phyloP scores from a whole-genome alignment of 1,140 invertebrate genomes.

The Zaprionus tsacasi region DNA sequence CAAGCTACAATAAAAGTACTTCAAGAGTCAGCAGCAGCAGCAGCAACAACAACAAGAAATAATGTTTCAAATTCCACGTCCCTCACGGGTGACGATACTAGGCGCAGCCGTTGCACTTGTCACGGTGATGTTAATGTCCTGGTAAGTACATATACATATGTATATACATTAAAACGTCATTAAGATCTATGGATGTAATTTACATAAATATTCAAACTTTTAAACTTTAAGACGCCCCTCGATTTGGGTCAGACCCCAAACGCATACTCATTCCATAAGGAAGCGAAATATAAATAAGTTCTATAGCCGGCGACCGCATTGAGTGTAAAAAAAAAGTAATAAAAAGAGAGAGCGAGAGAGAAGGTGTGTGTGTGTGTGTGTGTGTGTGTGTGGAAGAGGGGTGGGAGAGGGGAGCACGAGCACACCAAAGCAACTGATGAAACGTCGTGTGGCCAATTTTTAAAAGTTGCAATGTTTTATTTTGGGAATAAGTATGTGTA shows the following conservation, averaged over 20 bases:
- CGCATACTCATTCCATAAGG: conserved; percentile 25
- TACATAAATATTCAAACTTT: conserved; percentile 28
- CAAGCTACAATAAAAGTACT: conserved; percentile 7
- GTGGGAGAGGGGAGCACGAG: not conserved
- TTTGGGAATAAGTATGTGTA: conserved; percentile 56
- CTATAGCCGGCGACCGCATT: conserved; percentile 18
- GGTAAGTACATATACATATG: conserved; percentile 50
- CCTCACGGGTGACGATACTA: conserved; percentile 49
- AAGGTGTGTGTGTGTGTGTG: conserved; percentile 1
- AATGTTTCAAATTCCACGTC: conserved; percentile 65
- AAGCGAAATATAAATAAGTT: conserved; percentile 43
- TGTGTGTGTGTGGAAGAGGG: not conserved
- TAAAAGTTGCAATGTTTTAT: conserved; percentile 75
- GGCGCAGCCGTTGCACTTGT: conserved; percentile 43
- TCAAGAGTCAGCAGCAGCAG: conserved; percentile 1
- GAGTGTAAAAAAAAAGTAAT: conserved; percentile 3
- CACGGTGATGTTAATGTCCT: conserved; percentile 58
- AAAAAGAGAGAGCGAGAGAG: conserved; percentile 1
- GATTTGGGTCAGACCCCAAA: conserved; percentile 47
- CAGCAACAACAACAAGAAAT: conserved; percentile 16
- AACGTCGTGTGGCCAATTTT: conserved; percentile 40
- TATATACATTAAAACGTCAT: conserved; percentile 6
- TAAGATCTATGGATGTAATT: conserved; percentile 16
- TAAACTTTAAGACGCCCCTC: conserved; percentile 28
- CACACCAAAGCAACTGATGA: conserved; percentile 11